These are phyloP conservation scores for Minunthozetes semirufus DNA, from an alignment of 2,888 invertebrate genomes.

Conservation along the genomic window DNA sequence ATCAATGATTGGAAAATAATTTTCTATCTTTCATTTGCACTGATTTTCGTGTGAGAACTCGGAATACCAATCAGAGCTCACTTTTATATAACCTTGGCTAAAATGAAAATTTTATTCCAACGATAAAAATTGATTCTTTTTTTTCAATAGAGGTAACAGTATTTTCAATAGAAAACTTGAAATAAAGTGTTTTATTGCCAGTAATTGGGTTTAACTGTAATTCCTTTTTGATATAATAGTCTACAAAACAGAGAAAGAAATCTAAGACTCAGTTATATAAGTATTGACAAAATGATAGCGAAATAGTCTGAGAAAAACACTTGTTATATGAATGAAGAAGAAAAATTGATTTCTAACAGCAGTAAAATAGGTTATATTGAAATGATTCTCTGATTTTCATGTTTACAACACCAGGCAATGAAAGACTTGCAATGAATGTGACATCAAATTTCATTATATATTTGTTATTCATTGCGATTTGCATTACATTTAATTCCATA, in stretches of 20 bases:
- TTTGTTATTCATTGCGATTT: neutral
- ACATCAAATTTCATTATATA: neutral
- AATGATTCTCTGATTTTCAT: neutral
- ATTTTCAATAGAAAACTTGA: neutral
- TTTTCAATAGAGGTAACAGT: neutral
- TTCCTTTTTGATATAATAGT: neutral
- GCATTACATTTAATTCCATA: neutral
- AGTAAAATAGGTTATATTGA: constrained; percentile 11
- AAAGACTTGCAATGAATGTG: neutral
- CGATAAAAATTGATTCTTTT: neutral
- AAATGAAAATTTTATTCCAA: too few relatives aligned
- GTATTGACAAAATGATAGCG: neutral
- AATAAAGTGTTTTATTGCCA: neutral
- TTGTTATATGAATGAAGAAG: neutral
- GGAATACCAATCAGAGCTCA: too few relatives aligned
- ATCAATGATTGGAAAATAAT: constrained; percentile 19
- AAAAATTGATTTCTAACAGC: constrained; percentile 5
- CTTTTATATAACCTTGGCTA: too few relatives aligned
- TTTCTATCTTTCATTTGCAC: neutral
- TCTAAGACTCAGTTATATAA: too few relatives aligned
- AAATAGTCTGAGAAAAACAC: neutral
- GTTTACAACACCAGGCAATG: neutral
- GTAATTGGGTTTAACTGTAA: constrained; percentile 2
- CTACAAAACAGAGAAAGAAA: neutral
- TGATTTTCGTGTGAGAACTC: neutral